These are phyloP conservation scores for Gymnodraco acuticeps DNA, from an alignment of 2,797 vertebrate genomes.

Conservation along the genomic window DNA sequence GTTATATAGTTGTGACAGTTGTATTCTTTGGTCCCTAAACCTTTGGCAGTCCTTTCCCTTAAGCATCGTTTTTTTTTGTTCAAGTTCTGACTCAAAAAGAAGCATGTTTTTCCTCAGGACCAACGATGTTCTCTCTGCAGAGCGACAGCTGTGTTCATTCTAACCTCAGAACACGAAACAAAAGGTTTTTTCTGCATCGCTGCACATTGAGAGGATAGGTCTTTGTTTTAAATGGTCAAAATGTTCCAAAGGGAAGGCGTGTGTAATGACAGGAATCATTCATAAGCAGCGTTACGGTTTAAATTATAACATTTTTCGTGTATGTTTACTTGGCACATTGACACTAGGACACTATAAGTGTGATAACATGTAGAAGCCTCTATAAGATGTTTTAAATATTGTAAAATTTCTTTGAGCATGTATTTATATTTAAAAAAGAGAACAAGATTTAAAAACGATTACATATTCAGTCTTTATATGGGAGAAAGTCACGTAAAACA, in stretches of 20 bases:
- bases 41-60: not conserved
- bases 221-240: constrained; percentile 43
- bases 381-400: constrained; percentile 36
- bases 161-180: constrained; percentile 29
- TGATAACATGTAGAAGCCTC: constrained; percentile 24
- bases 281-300: constrained; percentile 15
- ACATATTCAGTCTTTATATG: constrained; percentile 12
- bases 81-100: not conserved
- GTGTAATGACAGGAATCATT: constrained; percentile 23
- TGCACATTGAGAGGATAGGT: constrained; percentile 7
- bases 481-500: constrained; percentile 22
- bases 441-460: constrained; percentile 10
- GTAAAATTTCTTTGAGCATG: constrained; percentile 33
- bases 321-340: constrained; percentile 15
- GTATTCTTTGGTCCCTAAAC: constrained; percentile 13
- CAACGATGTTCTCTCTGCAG: not conserved
- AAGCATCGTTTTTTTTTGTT: not conserved
- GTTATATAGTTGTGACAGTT: not conserved
- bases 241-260: constrained; percentile 14
- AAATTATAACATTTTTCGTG: constrained; percentile 1
- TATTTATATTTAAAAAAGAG: constrained; percentile 27
- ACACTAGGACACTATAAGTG: constrained; percentile 1
- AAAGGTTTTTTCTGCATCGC: constrained; percentile 23
- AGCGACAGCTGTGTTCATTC: constrained; percentile 42
- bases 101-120: constrained; percentile 5